A percentile compares a stretch with the other conserved stretches of the same genome.
These are phyloP conservation scores for Diarsia brunnea DNA, from an alignment of 2,888 invertebrate genomes.

Conservation along the genomic window DNA sequence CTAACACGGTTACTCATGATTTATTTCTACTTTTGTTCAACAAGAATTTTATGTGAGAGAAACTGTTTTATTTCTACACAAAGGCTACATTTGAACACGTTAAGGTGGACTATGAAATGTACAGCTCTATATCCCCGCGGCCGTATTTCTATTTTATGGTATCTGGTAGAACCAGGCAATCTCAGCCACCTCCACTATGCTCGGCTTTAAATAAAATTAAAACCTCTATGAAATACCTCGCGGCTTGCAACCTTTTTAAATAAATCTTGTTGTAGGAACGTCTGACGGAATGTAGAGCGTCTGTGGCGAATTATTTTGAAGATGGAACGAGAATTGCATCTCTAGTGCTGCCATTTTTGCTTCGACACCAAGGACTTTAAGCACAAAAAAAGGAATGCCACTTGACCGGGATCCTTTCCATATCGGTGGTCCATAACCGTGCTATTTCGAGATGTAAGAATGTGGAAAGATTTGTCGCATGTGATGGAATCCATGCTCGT, in stretches of 20 bases:
- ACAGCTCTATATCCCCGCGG: constrained; percentile 74
- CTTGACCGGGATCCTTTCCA: constrained; percentile 55
- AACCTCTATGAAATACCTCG: constrained; percentile 77
- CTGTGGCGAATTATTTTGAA: constrained; percentile 63
- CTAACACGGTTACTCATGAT: constrained; percentile 79
- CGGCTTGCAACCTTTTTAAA: constrained; percentile 72
- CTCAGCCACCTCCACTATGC: constrained; percentile 69
- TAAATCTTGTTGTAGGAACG: constrained; percentile 64
- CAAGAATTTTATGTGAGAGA: constrained; percentile 67
- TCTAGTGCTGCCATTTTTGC: constrained; percentile 40
- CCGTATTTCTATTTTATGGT: constrained; percentile 81
- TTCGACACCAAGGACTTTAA: constrained; percentile 42
- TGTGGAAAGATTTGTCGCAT: constrained; percentile 73
- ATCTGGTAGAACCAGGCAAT: constrained; percentile 75
- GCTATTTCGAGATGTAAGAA: constrained; percentile 69
- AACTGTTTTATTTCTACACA: constrained; percentile 57
- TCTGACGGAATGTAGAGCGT: constrained; percentile 59
- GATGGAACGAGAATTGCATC: constrained; percentile 44
- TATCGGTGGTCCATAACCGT: constrained; percentile 61
- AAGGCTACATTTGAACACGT: constrained; percentile 64
- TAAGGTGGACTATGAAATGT: constrained; percentile 74
- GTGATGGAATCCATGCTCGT: constrained; percentile 72
- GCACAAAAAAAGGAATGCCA: constrained; percentile 65
- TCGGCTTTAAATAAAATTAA: constrained; percentile 79
- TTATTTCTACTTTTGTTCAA: constrained; percentile 70